A percentile compares a stretch with the other conserved stretches of the same genome.
Conservation (phyloP, 2,888 invertebrate genomes). For the Eubasilissa splendida region DNA sequence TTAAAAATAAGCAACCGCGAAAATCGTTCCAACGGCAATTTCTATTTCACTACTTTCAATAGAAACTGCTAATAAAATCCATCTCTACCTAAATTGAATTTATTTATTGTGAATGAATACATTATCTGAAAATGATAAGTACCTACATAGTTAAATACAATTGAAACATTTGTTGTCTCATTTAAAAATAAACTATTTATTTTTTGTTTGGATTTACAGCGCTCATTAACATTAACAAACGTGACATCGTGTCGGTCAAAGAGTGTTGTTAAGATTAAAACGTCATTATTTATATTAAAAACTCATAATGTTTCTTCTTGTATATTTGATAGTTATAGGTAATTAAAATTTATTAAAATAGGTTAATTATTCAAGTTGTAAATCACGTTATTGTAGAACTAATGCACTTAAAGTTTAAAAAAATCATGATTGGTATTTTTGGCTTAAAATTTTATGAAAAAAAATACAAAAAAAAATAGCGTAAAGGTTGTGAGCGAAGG, state of each 20-base stretch:
- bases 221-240: neutral
- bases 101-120: too few species aligned
- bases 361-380: slow-evolving; percentile 5
- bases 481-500: slow-evolving; percentile 29
- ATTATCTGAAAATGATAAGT: too few species aligned
- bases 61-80: too few species aligned
- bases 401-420: slow-evolving; percentile 45
- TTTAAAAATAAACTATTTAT: too few species aligned
- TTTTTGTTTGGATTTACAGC: too few species aligned
- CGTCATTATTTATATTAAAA: slow-evolving; percentile 36
- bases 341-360: neutral
- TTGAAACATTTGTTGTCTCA: too few species aligned
- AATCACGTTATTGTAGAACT: slow-evolving; percentile 7
- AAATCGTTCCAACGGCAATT: too few species aligned
- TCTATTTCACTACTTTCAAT: too few species aligned
- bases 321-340: slow-evolving; percentile 15
- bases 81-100: too few species aligned
- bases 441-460: slow-evolving; percentile 51
- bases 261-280: neutral
- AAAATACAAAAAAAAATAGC: slow-evolving; percentile 37
- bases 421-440: slow-evolving; percentile 55
- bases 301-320: slow-evolving; percentile 29
- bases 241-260: neutral
- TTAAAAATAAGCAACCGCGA: too few species aligned
- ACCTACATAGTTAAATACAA: too few species aligned